Evolutionary conservation across 2,797 vertebrate species (phyloP), one percentile per base, ranked within the genome.

Genomic region (Dermochelys coriacea): DNA sequence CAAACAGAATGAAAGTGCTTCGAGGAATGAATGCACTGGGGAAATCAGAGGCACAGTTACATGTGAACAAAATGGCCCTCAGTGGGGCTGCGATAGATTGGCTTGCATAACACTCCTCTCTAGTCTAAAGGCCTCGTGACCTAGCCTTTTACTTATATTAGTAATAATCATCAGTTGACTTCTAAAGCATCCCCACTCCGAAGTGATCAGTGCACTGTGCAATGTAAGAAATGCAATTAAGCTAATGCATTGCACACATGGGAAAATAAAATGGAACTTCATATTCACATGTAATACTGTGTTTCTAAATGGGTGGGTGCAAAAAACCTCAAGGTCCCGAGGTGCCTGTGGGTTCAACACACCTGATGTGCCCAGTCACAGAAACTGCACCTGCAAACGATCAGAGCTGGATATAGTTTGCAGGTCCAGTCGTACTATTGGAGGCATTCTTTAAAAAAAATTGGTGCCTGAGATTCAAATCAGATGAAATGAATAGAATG

Each of bases 221-320:
- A 80, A 82, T 94, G 89, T 29, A 82, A 55, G 80, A 82, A 94
- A 87, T 81, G 51, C 51, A 94, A 96, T 96, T 96, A 94, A 94
- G 78, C 87, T 84, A 96, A 95, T 94, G 84, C 61, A 88, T 81
- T 86, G 49, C 9, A 3, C 4, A 3, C 4, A 31, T 64, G 74
- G 55, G 54, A 94, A 90, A 96, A 92, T 74, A 88, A 94, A 93
- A 89, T 31, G 59, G 74, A 95, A 90, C 68, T 79, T 94, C n/a
- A 49, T 64, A 41, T 41, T 41, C n/a, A 41, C 18, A 88, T 61
- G 50, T 2, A 1, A 92, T 77, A 74, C 87, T 86, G 47, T 86
- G 80, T 80, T 96, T 94, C 92, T 94, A 84, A 91, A 81, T 81
- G 64, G 93, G 64, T 81, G 71, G 71, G 77, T 85, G 80, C 89